Base-by-base conservation (phyloP, 2,888 invertebrate genomes). In the Halictus quadricinctus region DNA sequence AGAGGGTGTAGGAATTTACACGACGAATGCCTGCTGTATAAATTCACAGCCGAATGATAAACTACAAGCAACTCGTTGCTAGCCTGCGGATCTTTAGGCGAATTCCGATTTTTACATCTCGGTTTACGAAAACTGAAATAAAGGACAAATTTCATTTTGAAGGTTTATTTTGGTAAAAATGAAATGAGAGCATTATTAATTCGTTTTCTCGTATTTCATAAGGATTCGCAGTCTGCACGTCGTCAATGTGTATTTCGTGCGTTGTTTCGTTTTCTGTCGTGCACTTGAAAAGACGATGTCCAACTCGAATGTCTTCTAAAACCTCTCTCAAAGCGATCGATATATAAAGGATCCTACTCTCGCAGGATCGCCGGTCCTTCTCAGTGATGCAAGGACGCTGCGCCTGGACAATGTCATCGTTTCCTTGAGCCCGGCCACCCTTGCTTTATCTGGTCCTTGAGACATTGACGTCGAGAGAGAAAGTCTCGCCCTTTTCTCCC, bases 1-100 rank as follows among this genome's bases (percentile, higher is more conserved):
- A n/a, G 54, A 58, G 21, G 54, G 54, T n/a, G 54, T n/a, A 58
- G n/a, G n/a, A 58, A 58, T 58, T n/a, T 58, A 58, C 54, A 58
- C n/a, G n/a, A 3, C 54, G 8, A 58, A 58, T n/a, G n/a, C 10
- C n/a, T 58, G 54, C 10, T n/a, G 54, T n/a, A 58, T 58, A 58
- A 58, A 58, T n/a, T 58, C 54, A n/a, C 54, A 58, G n/a, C n/a
- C n/a, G n/a, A 58, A 58, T 58, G 54, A 58, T 10, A 58, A 58
- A 58, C 54, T 58, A 10, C 54, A 10, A 58, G 3, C 10, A 10
- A n/a, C 54, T 54, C 54, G 50, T 54, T n/a, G 0, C 54, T 3
- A 21, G 54, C 54, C 21, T n/a, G 54, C 8, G 21, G 54, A 10
- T 54, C 54, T 21, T 54, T 54, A 8, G 21, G 54, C 21, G 10